Conservation (phyloP, 2,797 vertebrate species). For the Zonotrichia albicollis region DNA sequence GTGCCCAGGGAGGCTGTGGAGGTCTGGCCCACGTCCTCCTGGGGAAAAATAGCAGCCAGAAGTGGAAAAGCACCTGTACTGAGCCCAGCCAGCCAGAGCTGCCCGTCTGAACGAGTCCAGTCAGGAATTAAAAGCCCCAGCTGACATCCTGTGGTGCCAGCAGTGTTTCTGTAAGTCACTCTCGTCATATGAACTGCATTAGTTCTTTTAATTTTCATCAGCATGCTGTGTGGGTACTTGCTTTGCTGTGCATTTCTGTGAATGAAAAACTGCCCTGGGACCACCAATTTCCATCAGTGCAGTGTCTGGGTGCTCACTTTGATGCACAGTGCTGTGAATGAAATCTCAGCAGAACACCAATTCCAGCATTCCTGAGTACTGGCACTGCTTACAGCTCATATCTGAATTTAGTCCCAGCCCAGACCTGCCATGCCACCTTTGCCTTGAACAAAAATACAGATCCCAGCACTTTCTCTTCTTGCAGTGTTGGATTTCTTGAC, state of each 20-base stretch:
- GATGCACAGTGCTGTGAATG: neutral
- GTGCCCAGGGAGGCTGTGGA: neutral
- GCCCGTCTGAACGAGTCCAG: neutral
- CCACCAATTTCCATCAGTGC: neutral
- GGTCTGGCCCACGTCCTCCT: neutral
- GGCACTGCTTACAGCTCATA: neutral
- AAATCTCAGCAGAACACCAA: neutral
- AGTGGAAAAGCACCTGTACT: conserved; percentile 30
- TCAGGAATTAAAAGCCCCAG: neutral
- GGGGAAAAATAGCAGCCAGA: neutral
- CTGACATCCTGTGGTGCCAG: neutral
- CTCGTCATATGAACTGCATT: neutral
- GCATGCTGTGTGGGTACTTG: neutral
- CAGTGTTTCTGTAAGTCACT: neutral
- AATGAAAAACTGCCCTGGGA: neutral
- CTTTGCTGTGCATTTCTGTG: neutral
- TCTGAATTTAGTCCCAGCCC: neutral
- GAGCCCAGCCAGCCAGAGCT: neutral
- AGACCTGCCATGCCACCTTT: neutral
- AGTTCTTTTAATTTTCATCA: neutral
- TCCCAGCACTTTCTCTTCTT: neutral
- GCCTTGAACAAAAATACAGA: neutral
- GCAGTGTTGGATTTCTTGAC: neutral
- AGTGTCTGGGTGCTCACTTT: neutral
- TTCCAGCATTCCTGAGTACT: neutral